Evolutionary conservation across 64 coral and sea anemone species (phyloP).

Genomic region (Hydrozoanthus tunicans): DNA sequence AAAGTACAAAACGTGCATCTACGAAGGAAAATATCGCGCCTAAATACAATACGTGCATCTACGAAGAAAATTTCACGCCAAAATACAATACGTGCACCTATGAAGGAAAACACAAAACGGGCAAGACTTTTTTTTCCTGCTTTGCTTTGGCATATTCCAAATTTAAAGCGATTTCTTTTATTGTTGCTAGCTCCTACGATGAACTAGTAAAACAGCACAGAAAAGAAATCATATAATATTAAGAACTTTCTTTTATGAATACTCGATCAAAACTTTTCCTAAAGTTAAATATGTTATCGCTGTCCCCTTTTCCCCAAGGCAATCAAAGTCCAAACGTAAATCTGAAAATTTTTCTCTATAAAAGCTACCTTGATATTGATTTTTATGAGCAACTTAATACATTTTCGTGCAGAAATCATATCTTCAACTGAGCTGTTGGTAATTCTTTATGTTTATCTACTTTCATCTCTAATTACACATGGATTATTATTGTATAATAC

Average conservation of each 20-base stretch:
- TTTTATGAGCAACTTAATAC: neutral
- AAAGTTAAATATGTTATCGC: neutral
- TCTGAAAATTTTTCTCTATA: neutral
- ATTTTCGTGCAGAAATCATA: neutral
- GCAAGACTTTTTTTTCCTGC: neutral
- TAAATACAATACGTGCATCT: too few species aligned
- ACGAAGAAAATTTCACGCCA: too few species aligned
- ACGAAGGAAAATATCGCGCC: too few species aligned
- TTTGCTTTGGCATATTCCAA: neutral
- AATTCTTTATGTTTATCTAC: too few species aligned
- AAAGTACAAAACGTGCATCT: too few species aligned
- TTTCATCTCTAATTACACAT: constrained; percentile 10
- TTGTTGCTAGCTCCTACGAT: neutral
- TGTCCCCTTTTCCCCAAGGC: neutral
- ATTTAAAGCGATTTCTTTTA: neutral
- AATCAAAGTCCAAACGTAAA: neutral
- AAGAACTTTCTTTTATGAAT: neutral
- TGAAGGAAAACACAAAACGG: too few species aligned
- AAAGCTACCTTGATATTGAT: constrained; percentile 5
- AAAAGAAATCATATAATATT: neutral
- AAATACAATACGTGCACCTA: too few species aligned
- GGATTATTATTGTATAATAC: neutral
- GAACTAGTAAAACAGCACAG: neutral
- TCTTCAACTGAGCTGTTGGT: neutral
- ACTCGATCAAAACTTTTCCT: neutral